Conservation (phyloP, 2,797 vertebrate genomes). For the Poliocrania exsul region DNA sequence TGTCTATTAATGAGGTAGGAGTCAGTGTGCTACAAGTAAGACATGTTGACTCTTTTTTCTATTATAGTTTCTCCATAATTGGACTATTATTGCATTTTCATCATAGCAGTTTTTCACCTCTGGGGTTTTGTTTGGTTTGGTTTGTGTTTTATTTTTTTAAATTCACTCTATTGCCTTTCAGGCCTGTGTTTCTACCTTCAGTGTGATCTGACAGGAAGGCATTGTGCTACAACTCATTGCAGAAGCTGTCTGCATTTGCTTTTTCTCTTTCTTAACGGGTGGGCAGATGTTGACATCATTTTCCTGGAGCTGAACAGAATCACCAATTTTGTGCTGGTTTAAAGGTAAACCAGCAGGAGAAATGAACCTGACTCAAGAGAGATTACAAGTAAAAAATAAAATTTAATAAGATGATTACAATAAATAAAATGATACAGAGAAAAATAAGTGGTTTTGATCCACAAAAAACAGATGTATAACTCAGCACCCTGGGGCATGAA, state of each 20-base stretch:
- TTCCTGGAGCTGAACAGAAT: background rate
- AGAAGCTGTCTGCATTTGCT: background rate
- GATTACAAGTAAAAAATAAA: background rate
- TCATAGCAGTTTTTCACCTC: background rate
- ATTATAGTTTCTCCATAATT: background rate
- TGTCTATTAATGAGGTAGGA: background rate
- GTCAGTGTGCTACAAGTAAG: background rate
- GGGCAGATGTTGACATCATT: background rate
- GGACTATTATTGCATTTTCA: background rate
- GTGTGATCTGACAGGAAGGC: background rate
- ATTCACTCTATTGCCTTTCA: background rate
- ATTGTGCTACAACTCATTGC: background rate
- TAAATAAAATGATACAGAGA: too few relatives aligned
- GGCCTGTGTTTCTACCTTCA: background rate
- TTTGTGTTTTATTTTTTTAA: rapidly evolving
- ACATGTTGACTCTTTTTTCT: rapidly evolving
- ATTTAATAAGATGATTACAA: background rate
- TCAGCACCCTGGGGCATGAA: too few relatives aligned
- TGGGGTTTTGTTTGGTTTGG: background rate
- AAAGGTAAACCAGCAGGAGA: too few relatives aligned
- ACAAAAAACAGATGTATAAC: too few relatives aligned
- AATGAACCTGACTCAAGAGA: too few relatives aligned
- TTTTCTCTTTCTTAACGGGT: background rate
- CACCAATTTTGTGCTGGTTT: background rate
- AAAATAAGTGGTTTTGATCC: too few relatives aligned